Base-by-base conservation (phyloP, 92 coral and sea anemone genomes). In the Blastomussa wellsi region DNA sequence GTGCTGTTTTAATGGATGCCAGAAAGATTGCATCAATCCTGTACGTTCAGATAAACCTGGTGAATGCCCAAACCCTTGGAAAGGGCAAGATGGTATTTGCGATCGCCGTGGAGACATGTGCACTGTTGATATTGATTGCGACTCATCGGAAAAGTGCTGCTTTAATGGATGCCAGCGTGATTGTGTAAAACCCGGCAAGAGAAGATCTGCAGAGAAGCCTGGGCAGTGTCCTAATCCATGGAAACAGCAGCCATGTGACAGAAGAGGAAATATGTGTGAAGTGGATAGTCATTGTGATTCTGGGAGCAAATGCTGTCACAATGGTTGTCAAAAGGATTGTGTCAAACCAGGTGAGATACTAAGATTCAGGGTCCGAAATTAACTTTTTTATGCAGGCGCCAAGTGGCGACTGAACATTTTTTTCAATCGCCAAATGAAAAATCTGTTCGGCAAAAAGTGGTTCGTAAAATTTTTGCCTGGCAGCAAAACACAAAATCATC, bases 241-340 rank as follows among this genome's bases (percentile, higher is more conserved):
- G 90, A 83, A 79, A 41, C 42, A 72, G 41, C 90, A 86, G 28
- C 81, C 87, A 19, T 94, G 98, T 65, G 95, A 92, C 85, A 71
- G 78, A 72, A 87, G 88, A 72, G 95, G 92, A 39, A 88, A 86
- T 72, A 68, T 72, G 62, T 94, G 98, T 48, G 66, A 15, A 4
- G 70, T 29, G 15, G 95, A 94, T 76, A 35, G 4, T 1, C 94
- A 92, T 47, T 94, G 98, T 71, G 39, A 44, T 51, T 80, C 76
- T 38, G 83, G 76, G 9, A n/a, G 41, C 24, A 90, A 88, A 62
- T 94, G 98, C 79, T 94, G 95, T 75, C 77, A 70, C 49, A 92
- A 90, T 65, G 98, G 98, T 9, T 94, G 98, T 62, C 98, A 94
- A 74, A 93, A 86, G 37, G 92, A 92, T 37, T 94, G 98, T 57